These are phyloP conservation scores for Spermophilus dauricus DNA, from an alignment of 2,113 vertebrate genomes.

Conservation along the genomic window DNA sequence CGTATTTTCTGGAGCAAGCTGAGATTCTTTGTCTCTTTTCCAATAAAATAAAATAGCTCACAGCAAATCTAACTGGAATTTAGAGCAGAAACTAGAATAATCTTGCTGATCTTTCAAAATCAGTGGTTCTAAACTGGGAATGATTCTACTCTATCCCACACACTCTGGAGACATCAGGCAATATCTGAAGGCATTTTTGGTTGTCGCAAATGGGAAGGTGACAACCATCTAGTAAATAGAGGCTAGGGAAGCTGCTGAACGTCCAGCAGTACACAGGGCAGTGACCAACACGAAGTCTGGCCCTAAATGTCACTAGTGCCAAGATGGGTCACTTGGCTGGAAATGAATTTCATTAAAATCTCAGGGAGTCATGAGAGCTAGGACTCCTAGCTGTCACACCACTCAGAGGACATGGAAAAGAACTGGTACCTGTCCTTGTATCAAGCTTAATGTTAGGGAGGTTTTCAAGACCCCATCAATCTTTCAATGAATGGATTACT, in stretches of 20 bases:
- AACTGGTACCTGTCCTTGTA: background rate
- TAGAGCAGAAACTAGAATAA: background rate
- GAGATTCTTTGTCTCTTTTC: background rate
- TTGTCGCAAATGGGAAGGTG: background rate
- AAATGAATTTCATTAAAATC: constrained; percentile 58
- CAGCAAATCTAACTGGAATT: background rate
- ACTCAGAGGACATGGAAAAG: background rate
- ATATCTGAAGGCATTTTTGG: background rate
- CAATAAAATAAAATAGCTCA: background rate
- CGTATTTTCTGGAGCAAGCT: accelerated
- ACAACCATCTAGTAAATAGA: background rate
- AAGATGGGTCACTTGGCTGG: background rate
- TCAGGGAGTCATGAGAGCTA: background rate
- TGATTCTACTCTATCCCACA: background rate
- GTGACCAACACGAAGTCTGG: accelerated
- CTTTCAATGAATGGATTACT: background rate
- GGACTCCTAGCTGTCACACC: background rate
- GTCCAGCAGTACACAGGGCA: accelerated
- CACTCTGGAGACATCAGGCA: background rate
- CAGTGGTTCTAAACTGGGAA: background rate
- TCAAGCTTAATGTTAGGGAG: background rate
- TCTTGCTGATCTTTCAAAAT: constrained; percentile 24
- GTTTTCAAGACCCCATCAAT: background rate
- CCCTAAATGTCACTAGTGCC: accelerated
- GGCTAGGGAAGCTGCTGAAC: background rate